Evolutionary conservation across 2,797 vertebrate genomes (phyloP), one percentile per base, ranked within the genome.

Genomic region (Meriones psammophilus): DNA sequence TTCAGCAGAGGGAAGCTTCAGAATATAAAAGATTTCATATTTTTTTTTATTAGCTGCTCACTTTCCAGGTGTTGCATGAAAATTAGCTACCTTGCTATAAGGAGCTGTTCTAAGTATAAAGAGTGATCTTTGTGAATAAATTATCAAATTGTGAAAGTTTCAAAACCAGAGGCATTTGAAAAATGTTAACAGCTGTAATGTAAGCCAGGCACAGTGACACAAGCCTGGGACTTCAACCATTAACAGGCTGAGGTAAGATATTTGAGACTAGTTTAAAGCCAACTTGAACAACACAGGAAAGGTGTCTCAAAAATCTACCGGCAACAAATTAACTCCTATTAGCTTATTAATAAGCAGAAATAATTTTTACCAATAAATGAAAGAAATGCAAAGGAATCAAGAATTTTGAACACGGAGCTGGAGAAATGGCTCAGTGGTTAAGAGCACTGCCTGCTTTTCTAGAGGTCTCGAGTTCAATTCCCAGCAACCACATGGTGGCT

Each of bases 121-220:
- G 87, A 18, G 33, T 39, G 8, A 18, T 58, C 42, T 84, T 92
- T 85, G 73, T 87, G 24, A 94, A 73, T 89, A 95, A 91, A 77
- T n/a, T 50, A 13, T 94, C 50, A 94, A 84, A 85, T 88, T 77
- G 17, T 66, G 5, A n/a, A 54, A n/a, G 42, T 68, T 68, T 68
- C 6, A 68, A 92, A 77, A 58, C 85, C 46, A 30, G 69, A 93
- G 71, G 26, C 91, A 80, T 88, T 46, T 33, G 28, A 42, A 89
- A 88, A 84, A 50, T 20, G 13, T 24, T 33, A 94, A 64, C 76
- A 60, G 15, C 60, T 77, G 1, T 30, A 50, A 50, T 42, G 50
- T 10, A 58, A 56, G 22, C 6, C 4, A 36, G 36, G 60, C 10
- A 36, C 22, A 28, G 33, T 74, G 69, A 74, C 33, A 78, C 14